Evolutionary conservation across 2,113 vertebrate species (phyloP), one percentile per base, ranked within the genome.

Genomic region (Aegotheles bennettii): DNA sequence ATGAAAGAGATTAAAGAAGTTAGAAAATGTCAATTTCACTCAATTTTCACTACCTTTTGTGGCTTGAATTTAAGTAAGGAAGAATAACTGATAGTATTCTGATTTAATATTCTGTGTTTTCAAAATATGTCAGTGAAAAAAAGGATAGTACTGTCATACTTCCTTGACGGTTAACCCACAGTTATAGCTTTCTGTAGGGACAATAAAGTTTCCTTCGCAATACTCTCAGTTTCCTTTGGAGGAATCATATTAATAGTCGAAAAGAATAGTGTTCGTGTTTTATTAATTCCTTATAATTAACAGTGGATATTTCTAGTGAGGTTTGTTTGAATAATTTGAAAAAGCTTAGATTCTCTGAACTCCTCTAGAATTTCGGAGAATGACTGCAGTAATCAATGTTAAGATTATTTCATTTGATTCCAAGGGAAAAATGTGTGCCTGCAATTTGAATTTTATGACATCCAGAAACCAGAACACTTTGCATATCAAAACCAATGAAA

Each of bases 31-130:
- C 93, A 95, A 31, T 94, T 96, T 91, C 50, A 87, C 57, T 94
- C 53, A 69, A 69, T 84, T 86, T 90, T 90, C 43, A 67, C 59
- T 74, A 67, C 24, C 45, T 90, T 91, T 90, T 93, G 67, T 94
- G 60, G 13, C 21, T 80, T 54, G 75, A 78, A 74, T 96, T 95
- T 92, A 81, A 89, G 87, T 40, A 65, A 93, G 71, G 38, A 70
- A 71, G 68, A 93, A 92, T 90, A 95, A 82, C 53, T 92, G 71
- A 70, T 88, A 88, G 79, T 92, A 83, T 84, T 33, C 79, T 93
- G 71, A 92, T 94, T 96, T 96, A 95, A 93, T 96, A 96, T 94
- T 97, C 95, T 74, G 67, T 95, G 85, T 95, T 96, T 97, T 96
- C 90, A 90, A 89, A 94, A 93, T 74, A 88, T 92, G 92, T 95